Conservation (phyloP, 2,888 invertebrate species). For the Lasioglossum villosulum region DNA sequence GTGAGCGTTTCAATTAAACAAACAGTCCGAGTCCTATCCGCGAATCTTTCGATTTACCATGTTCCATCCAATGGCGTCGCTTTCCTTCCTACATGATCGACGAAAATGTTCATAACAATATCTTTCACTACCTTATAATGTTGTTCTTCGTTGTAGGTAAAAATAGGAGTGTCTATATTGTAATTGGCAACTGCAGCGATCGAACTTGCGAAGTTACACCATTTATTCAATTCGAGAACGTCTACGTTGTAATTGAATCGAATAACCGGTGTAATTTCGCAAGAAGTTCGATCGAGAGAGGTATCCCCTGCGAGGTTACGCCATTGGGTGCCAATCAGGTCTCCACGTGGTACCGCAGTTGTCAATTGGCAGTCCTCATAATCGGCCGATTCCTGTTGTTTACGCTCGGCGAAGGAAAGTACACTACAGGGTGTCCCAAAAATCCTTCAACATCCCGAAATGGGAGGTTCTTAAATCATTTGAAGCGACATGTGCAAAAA, state of each 20-base stretch:
- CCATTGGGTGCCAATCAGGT: slow-evolving; percentile 43
- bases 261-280: neutral
- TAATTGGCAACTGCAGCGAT: too few species aligned
- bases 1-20: slow-evolving; percentile 75
- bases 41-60: slow-evolving; percentile 73
- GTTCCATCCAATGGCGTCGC: slow-evolving; percentile 55
- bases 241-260: neutral
- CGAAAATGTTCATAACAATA: neutral
- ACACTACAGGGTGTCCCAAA: too few species aligned
- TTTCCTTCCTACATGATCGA: neutral
- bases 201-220: too few species aligned
- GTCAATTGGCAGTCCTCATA: slow-evolving; percentile 52
- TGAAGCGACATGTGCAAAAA: too few species aligned
- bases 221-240: too few species aligned
- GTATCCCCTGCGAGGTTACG: slow-evolving; percentile 33
- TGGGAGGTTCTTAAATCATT: too few species aligned
- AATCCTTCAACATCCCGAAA: too few species aligned
- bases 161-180: too few species aligned
- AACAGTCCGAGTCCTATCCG: slow-evolving; percentile 68
- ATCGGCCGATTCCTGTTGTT: slow-evolving; percentile 57
- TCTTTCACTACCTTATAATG: neutral
- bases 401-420: slow-evolving; percentile 15
- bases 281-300: neutral
- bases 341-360: slow-evolving; percentile 49
- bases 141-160: neutral